Evolutionary conservation across 2,888 invertebrate genomes (phyloP), one percentile per base, ranked within the genome.

Genomic region (Siphlonurus alternatus): DNA sequence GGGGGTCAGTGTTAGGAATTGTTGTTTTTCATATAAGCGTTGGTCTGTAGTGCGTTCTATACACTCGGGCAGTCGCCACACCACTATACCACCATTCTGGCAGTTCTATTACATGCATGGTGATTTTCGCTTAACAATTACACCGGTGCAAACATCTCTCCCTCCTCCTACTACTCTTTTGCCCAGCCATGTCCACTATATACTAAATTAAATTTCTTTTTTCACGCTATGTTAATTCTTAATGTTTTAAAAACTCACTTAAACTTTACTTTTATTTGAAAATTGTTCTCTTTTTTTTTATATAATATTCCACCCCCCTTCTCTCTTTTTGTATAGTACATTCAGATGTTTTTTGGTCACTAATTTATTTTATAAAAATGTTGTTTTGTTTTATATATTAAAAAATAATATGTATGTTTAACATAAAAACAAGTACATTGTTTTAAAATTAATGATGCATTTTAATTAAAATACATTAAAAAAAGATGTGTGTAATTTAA

Each of bases 111-210:
- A 56, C 56, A 56, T 56, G 56, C 56, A 20, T 56, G 56, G 56
- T 56, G 56, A 56, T 56, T 56, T 56, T 56, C 56, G 56, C 56
- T 56, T 56, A 56, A 56, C 56, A 56, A 56, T 56, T 56, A 56
- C 56, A 22, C 5, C 56, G 56, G 56, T 56, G 56, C 20, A 56
- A 56, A 56, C 56, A 56, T 10, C n/a, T 10, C 15, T 38, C 5
- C 38, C 38, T 15, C 15, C 38, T 10, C 38, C 5, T 38, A 38
- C 38, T 10, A n/a, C n/a, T n/a, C n/a, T n/a, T n/a, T n/a, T n/a
- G n/a, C n/a, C n/a, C n/a, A n/a, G n/a, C n/a, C n/a, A n/a, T n/a
- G n/a, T n/a, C n/a, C n/a, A n/a, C n/a, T n/a, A n/a, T n/a, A n/a
- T n/a, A n/a, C n/a, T n/a, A n/a, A n/a, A n/a, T 38, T 38, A 38